phyloP scores from a whole-genome alignment of 2,888 invertebrate genomes.

The Cyrtodaria siliqua region DNA sequence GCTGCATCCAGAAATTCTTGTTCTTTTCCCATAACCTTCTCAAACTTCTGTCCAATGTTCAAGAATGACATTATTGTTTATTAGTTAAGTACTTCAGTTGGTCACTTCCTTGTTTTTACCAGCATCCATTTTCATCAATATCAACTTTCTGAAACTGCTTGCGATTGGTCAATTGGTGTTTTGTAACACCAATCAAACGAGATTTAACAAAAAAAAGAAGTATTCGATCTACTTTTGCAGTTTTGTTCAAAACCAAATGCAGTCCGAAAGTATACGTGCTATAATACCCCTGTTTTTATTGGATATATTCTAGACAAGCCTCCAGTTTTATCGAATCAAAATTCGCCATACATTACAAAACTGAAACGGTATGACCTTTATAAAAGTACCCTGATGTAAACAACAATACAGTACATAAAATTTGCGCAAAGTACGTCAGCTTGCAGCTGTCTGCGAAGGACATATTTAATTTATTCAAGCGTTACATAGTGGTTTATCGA shows the following conservation, averaged over 20 bases:
- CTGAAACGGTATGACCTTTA: constrained; percentile 54
- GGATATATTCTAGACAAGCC: constrained; percentile 34
- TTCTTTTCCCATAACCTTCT: constrained; percentile 94
- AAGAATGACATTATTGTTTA: constrained; percentile 51
- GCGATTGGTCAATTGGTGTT: constrained; percentile 39
- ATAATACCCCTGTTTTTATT: constrained; percentile 27
- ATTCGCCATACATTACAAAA: constrained; percentile 20
- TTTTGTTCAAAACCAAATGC: not conserved
- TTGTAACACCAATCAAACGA: constrained; percentile 43
- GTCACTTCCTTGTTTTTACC: constrained; percentile 61
- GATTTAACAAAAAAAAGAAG: not conserved
- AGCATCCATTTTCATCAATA: constrained; percentile 58
- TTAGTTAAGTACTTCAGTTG: not conserved
- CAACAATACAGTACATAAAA: too few relatives aligned
- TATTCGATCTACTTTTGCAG: not conserved
- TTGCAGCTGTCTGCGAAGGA: constrained; percentile 29
- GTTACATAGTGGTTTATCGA: not conserved
- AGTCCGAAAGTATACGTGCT: constrained; percentile 16
- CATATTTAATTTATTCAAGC: not conserved
- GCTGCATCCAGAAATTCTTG: constrained; percentile 98
- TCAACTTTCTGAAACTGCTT: constrained; percentile 9
- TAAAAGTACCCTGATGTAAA: constrained; percentile 78
- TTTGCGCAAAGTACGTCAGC: too few relatives aligned
- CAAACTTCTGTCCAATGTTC: constrained; percentile 56
- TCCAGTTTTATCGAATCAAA: constrained; percentile 58